Base-by-base conservation (phyloP, 2,113 vertebrate genomes). In the Corydoras maculifer region DNA sequence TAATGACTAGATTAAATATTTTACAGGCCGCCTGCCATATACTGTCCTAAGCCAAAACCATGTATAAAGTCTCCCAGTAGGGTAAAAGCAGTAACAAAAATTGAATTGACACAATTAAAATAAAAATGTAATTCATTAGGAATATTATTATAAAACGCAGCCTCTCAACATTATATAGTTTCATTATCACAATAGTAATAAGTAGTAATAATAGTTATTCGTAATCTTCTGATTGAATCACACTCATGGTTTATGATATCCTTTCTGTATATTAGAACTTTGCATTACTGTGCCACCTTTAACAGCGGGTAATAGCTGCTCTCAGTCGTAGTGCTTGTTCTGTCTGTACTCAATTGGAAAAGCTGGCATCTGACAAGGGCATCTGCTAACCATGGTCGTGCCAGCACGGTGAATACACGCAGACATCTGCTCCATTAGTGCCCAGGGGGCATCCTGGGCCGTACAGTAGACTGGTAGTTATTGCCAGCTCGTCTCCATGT, bases 1-100 rank as follows among this genome's bases (percentile, higher is more conserved):
- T 93, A 93, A 93, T 93, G 93, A 94, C 92, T 92, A 94, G 91
- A 94, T 92, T 94, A 92, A 93, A 94, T 94, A 93, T 95, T 93
- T 95, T 93, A 95, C 92, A 94, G 92, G 92, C 91, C 91, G 92
- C 93, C 92, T 91, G 90, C 92, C 92, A 91, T 89, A 91, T 89
- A 92, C 92, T 93, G 91, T 69, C 77, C 73, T 91, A 91, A 92
- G 92, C 92, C 92, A 93, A 93, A 91, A 92, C 91, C 93, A 93
- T 92, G 89, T 92, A 53, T 89, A 90, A 88, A 88, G 87, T 88
- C 90, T 88, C 88, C 89, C 69, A 92, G 89, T 91, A 91, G 92
- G 89, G 90, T 89, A 91, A 92, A 91, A 90, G 18, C 18, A 25
- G 18, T 25, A 63, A 59, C 9, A 68, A 69, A 50, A 72, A 30